Base-by-base conservation (phyloP, 2,797 vertebrate genomes). In the Pseudomugil gertrudae region DNA sequence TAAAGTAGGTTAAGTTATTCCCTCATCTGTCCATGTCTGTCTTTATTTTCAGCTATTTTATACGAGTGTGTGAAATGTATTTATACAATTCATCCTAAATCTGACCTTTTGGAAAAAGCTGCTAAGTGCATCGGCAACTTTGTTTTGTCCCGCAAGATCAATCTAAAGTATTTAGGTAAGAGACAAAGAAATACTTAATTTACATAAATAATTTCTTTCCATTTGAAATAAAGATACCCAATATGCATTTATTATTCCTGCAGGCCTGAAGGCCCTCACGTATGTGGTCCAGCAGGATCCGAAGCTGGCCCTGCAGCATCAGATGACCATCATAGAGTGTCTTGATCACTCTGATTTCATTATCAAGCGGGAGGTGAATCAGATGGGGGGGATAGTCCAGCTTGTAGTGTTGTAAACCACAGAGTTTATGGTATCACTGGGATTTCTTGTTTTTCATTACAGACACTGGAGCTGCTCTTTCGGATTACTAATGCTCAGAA, bases 311-410 rank as follows among this genome's bases (percentile, higher is more conserved):
- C 92, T 99, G 69, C 97, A 99, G 80, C 97, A 99, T 89, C 98
- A 99, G 89, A 96, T 98, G 94, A 99, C 98, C 84, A 98, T 99
- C 86, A 99, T 99, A 61, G 97, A 99, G 81, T 98, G 97, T 89
- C 93, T 99, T 23, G 96, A 98, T 78, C 97, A 99, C 80, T 87
- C 95, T 2, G 97, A 98, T 90, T 94, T 95, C 67, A 97, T 98
- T 89, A 97, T 99, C 84, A 98, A 98, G 91, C 95, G 95, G 82
- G 96, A 98, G 95, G 96, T 98, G 70, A 91, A 80, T 24, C 23
- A 10, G 21, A 43, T n/a, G 2, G 14, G 17, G 29, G 0, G 21
- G 36, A n/a, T n/a, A 33, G 4, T 54, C 10, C 50, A 30, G 43
- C 14, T 36, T 71, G 53, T 36, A 19, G 1, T 51, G 27, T 60